These are phyloP conservation scores for Siderastrea radians DNA, from an alignment of 92 coral and sea anemone species.

Conservation along the genomic window DNA sequence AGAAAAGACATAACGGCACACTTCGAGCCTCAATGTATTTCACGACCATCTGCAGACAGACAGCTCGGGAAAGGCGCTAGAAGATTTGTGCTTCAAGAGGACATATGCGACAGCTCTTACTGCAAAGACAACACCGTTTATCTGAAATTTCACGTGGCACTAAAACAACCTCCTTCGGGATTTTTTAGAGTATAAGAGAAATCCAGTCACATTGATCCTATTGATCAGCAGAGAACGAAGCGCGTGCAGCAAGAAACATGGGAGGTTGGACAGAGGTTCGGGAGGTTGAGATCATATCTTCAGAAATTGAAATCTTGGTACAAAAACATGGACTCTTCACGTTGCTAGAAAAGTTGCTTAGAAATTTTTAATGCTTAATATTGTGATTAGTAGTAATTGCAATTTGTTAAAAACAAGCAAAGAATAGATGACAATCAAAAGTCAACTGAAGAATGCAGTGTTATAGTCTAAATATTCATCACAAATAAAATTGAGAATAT, in stretches of 20 bases:
- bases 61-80: conserved; percentile 99
- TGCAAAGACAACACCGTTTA: conserved; percentile 89
- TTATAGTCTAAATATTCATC: not conserved
- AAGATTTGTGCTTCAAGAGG: conserved; percentile 90
- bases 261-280: not conserved
- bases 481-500: too few species aligned
- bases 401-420: not conserved
- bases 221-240: not conserved
- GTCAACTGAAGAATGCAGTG: not conserved
- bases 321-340: not conserved
- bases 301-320: not conserved
- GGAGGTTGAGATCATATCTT: not conserved
- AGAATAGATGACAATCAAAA: too few species aligned
- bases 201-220: not conserved
- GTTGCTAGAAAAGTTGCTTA: not conserved
- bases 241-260: not conserved
- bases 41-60: conserved; percentile 90
- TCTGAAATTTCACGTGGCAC: conserved; percentile 79
- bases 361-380: not conserved
- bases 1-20: conserved; percentile 87
- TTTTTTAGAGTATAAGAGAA: conserved; percentile 66
- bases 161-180: conserved; percentile 79
- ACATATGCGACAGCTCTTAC: conserved; percentile 79
- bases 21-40: conserved; percentile 95
- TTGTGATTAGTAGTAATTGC: not conserved